Percentiles rank a stretch among this genome's conserved stretches.
These are phyloP conservation scores for Drosophila mimica DNA, from an alignment of 2,888 invertebrate genomes.

Conservation along the genomic window DNA sequence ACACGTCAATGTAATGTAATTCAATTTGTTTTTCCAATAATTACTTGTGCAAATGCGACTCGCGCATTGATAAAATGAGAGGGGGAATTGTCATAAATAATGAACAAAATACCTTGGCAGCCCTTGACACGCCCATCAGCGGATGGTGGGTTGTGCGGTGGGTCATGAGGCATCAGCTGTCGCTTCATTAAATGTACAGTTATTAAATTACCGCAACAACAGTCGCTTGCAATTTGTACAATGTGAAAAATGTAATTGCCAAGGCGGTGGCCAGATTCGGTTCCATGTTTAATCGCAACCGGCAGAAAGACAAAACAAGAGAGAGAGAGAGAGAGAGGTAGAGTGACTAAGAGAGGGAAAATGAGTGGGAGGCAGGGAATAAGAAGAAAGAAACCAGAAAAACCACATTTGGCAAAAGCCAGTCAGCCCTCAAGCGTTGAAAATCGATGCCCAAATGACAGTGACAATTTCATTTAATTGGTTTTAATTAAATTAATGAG, in stretches of 20 bases:
- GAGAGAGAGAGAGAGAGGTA: neutral
- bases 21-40: slow-evolving; percentile 52
- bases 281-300: slow-evolving; percentile 62
- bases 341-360: neutral
- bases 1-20: slow-evolving; percentile 37
- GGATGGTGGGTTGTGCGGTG: neutral
- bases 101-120: slow-evolving; percentile 65
- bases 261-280: slow-evolving; percentile 58
- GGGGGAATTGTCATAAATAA: slow-evolving; percentile 68
- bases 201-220: slow-evolving; percentile 76
- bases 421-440: slow-evolving; percentile 47
- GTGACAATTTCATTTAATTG: slow-evolving; percentile 81
- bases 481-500: slow-evolving; percentile 80
- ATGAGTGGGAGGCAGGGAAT: neutral
- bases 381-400: slow-evolving; percentile 47
- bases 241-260: slow-evolving; percentile 78
- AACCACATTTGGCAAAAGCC: slow-evolving; percentile 68
- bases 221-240: slow-evolving; percentile 77
- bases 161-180: slow-evolving; percentile 66
- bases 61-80: slow-evolving; percentile 5
- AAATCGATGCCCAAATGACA: slow-evolving; percentile 79
- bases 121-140: slow-evolving; percentile 29
- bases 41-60: slow-evolving; percentile 39
- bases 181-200: slow-evolving; percentile 78
- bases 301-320: neutral